Evolutionary conservation across 2,797 vertebrate species (phyloP).

Genomic region (Crocidura indochinensis): DNA sequence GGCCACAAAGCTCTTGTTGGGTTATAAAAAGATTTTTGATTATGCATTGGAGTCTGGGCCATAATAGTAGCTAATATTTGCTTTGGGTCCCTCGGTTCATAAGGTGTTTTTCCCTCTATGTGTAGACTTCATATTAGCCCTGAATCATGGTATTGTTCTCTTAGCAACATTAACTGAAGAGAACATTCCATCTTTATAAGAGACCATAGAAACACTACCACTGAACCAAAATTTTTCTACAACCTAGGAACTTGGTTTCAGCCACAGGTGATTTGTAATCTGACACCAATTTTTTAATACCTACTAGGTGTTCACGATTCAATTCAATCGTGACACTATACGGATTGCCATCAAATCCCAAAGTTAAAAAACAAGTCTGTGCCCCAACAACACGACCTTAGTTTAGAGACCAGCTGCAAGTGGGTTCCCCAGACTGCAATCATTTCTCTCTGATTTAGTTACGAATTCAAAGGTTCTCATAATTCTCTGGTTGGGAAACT

Average conservation of each 20-base stretch:
- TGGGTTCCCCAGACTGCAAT: background rate
- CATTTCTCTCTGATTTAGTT: background rate
- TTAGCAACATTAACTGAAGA: slow-evolving; percentile 26
- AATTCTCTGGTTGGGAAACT: slow-evolving; percentile 1
- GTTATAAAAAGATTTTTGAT: slow-evolving; percentile 68
- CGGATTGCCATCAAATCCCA: background rate
- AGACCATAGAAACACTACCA: no score
- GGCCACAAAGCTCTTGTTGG: slow-evolving; percentile 62
- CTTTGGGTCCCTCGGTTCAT: slow-evolving; percentile 38
- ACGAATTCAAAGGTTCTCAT: background rate
- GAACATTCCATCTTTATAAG: slow-evolving; percentile 21
- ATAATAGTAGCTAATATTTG: slow-evolving; percentile 66
- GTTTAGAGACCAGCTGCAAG: background rate
- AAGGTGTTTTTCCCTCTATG: slow-evolving; percentile 7
- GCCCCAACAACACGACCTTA: background rate
- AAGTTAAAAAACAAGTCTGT: background rate
- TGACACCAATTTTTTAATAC: background rate
- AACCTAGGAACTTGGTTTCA: background rate
- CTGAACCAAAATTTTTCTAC: background rate
- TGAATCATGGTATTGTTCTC: slow-evolving; percentile 13
- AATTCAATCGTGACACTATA: background rate
- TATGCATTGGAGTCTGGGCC: slow-evolving; percentile 53
- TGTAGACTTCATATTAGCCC: slow-evolving; percentile 30
- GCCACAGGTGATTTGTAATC: background rate
- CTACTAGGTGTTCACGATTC: background rate